These are phyloP conservation scores for Tribolium freemani DNA, from an alignment of 2,888 invertebrate species.

Conservation along the genomic window DNA sequence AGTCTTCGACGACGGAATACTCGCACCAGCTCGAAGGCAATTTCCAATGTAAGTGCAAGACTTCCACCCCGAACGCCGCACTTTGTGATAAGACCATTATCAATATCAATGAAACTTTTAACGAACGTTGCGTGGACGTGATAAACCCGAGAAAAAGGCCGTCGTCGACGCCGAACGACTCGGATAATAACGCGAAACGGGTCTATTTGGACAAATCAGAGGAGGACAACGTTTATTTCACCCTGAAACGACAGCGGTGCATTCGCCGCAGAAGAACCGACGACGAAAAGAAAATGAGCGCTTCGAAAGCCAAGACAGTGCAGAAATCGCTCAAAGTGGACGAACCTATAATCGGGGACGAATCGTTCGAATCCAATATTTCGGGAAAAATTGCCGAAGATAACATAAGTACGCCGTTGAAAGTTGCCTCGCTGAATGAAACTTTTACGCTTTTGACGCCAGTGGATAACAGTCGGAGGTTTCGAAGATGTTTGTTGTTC, in stretches of 20 bases:
- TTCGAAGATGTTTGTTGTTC: conserved; percentile 66
- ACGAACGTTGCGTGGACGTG: conserved; percentile 64
- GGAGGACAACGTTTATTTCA: conserved; percentile 57
- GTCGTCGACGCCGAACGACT: conserved; percentile 42
- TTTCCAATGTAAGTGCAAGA: conserved; percentile 59
- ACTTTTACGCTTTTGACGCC: conserved; percentile 46
- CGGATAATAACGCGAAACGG: conserved; percentile 50
- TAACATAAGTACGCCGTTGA: conserved; percentile 57
- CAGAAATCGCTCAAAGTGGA: conserved; percentile 46
- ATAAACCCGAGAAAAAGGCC: conserved; percentile 52
- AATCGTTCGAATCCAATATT: conserved; percentile 51
- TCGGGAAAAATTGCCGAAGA: conserved; percentile 34
- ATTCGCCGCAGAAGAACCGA: conserved; percentile 70
- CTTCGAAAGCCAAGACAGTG: conserved; percentile 46
- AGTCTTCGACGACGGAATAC: conserved; percentile 60
- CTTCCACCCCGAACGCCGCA: conserved; percentile 24
- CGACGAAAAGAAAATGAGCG: conserved; percentile 44
- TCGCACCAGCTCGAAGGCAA: conserved; percentile 60
- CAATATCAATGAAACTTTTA: conserved; percentile 63
- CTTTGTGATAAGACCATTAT: conserved; percentile 63
- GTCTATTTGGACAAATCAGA: conserved; percentile 49
- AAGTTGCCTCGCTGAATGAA: conserved; percentile 51
- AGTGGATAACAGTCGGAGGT: conserved; percentile 52
- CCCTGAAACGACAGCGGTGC: conserved; percentile 72
- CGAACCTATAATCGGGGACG: conserved; percentile 36